Conservation (phyloP, 1,140 invertebrate genomes). For the Contarinia nasturtii region DNA sequence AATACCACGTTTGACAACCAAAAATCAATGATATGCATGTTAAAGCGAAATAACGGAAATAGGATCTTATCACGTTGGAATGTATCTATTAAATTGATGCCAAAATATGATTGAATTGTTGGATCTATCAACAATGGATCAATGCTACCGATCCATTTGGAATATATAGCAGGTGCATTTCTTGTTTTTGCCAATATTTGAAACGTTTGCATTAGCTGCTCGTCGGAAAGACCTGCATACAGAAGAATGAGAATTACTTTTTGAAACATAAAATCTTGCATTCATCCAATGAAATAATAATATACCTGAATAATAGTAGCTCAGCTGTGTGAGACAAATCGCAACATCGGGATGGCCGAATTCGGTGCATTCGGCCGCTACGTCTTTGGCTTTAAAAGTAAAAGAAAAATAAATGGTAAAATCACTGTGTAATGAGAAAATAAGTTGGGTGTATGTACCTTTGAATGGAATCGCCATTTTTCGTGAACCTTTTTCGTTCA, state of each 20-base stretch:
- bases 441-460: neutral
- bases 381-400: neutral
- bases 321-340: neutral
- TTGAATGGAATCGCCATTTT: neutral
- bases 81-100: neutral
- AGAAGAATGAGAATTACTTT: neutral
- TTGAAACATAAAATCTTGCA: too few relatives aligned
- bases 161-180: neutral
- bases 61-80: neutral
- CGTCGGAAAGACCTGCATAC: neutral
- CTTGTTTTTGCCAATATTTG: neutral
- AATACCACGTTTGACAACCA: neutral
- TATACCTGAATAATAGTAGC: neutral
- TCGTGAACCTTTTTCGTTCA: neutral
- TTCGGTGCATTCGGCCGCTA: neutral
- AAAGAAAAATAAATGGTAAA: too few relatives aligned
- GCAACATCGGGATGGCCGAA: neutral
- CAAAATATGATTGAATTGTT: neutral
- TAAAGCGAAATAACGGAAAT: neutral
- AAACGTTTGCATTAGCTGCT: neutral
- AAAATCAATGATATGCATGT: neutral
- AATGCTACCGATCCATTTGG: neutral
- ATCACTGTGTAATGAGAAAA: too few relatives aligned
- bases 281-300: too few relatives aligned
- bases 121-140: neutral